A percentile compares a stretch with the other conserved stretches of the same genome.
These are phyloP conservation scores for Eupristina koningsbergeri DNA, from an alignment of 1,140 invertebrate species.

Conservation along the genomic window DNA sequence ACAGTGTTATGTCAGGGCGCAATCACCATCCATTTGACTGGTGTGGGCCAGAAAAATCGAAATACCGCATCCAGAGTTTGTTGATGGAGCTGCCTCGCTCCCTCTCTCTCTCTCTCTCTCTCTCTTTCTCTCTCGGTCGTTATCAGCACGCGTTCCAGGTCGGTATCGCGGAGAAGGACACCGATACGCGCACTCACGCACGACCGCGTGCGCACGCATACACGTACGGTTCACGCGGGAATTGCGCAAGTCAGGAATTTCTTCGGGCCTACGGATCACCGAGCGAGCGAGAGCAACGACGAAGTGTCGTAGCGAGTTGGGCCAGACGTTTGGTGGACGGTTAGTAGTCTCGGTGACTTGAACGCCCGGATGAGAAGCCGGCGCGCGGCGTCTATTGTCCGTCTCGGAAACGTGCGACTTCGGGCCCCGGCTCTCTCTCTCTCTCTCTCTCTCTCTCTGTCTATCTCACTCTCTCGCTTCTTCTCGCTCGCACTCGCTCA, in stretches of 20 bases:
- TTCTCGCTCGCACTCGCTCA: not conserved
- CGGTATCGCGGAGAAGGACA: slow-evolving; percentile 8
- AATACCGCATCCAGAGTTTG: not conserved
- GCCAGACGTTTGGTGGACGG: slow-evolving; percentile 64
- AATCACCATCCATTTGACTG: too few relatives aligned
- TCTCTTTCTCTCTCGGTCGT: not conserved
- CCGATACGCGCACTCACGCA: not conserved
- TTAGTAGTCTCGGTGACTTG: slow-evolving; percentile 70
- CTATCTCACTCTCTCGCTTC: slow-evolving; percentile 13
- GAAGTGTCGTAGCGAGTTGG: not conserved
- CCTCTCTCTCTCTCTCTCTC: not conserved
- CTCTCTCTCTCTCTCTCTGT: slow-evolving; percentile 11
- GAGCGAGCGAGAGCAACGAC: slow-evolving; percentile 21
- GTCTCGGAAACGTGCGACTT: slow-evolving; percentile 35
- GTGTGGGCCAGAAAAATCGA: not conserved
- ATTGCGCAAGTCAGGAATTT: slow-evolving; percentile 72
- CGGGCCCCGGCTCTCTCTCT: not conserved
- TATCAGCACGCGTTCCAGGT: not conserved
- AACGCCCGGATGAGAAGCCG: slow-evolving; percentile 71
- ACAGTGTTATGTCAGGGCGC: too few relatives aligned
- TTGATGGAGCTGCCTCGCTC: not conserved
- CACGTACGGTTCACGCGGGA: slow-evolving; percentile 52
- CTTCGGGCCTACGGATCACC: slow-evolving; percentile 54
- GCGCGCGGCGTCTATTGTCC: slow-evolving; percentile 66
- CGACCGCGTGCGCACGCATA: slow-evolving; percentile 2